These are phyloP conservation scores for Salvelinus sp. DNA, from an alignment of 2,113 vertebrate genomes.

Conservation along the genomic window DNA sequence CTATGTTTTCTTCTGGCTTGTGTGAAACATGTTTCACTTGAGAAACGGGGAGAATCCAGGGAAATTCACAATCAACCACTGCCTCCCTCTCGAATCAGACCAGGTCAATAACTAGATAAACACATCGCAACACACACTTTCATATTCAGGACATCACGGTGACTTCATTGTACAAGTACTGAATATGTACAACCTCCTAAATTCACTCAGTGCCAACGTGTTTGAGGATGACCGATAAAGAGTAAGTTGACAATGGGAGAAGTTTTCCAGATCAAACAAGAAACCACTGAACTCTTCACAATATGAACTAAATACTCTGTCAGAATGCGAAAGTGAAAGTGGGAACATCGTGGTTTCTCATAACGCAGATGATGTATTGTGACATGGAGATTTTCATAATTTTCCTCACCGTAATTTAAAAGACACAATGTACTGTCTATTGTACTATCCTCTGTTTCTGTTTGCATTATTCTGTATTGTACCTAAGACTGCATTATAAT, in stretches of 20 bases:
- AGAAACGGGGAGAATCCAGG: too few relatives aligned
- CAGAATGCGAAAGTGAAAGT: slow-evolving; percentile 1
- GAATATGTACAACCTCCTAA: background rate
- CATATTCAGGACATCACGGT: background rate
- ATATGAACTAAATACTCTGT: background rate
- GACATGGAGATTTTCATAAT: too few relatives aligned
- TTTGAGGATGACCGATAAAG: too few relatives aligned
- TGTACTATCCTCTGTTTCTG: too few relatives aligned
- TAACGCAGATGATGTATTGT: background rate
- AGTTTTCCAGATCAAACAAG: background rate
- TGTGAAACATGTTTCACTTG: too few relatives aligned
- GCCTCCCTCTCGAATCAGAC: background rate
- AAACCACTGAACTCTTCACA: background rate
- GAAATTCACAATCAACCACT: background rate
- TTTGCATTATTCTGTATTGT: too few relatives aligned
- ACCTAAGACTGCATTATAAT: too few relatives aligned
- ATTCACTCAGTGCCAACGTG: too few relatives aligned
- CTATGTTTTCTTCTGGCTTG: too few relatives aligned
- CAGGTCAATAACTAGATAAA: background rate
- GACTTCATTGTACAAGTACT: background rate
- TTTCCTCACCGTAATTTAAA: too few relatives aligned
- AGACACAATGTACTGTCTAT: too few relatives aligned
- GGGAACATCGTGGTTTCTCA: background rate
- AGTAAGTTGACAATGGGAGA: background rate
- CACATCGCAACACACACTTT: background rate